phyloP scores from a whole-genome alignment of 2,888 invertebrate genomes.

The Tigriopus californicus region DNA sequence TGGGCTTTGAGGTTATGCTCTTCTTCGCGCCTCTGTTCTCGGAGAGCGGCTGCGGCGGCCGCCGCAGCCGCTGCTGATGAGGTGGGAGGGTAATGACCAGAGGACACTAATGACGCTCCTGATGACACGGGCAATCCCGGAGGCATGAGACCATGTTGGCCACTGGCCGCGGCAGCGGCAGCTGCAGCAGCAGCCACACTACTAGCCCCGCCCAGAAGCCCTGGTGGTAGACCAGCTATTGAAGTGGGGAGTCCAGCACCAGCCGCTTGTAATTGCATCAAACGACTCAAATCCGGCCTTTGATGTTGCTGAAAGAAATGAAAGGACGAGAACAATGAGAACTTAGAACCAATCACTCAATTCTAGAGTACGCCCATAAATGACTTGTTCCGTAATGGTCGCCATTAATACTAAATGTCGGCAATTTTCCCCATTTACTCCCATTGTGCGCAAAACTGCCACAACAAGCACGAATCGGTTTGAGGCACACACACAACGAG shows the following conservation, averaged over 20 bases:
- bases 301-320: constrained; percentile 14
- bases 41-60: not conserved
- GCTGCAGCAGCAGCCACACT: not conserved
- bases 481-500: too few relatives aligned
- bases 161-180: constrained; percentile 5
- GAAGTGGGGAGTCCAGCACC: constrained; percentile 8
- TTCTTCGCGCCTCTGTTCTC: too few relatives aligned
- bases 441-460: too few relatives aligned
- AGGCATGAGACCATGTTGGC: not conserved
- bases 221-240: constrained; percentile 11
- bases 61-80: constrained; percentile 1
- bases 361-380: too few relatives aligned
- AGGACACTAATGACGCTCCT: not conserved
- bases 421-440: too few relatives aligned
- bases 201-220: not conserved
- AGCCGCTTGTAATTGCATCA: constrained; percentile 15
- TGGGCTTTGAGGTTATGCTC: too few relatives aligned
- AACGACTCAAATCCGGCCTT: constrained; percentile 12
- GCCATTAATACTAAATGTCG: too few relatives aligned
- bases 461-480: too few relatives aligned
- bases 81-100: not conserved
- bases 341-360: too few relatives aligned
- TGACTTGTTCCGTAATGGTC: too few relatives aligned
- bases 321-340: not conserved
- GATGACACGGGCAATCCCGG: not conserved